phyloP scores from a whole-genome alignment of 2,888 invertebrate species.

The Trissonchulus sp. region DNA sequence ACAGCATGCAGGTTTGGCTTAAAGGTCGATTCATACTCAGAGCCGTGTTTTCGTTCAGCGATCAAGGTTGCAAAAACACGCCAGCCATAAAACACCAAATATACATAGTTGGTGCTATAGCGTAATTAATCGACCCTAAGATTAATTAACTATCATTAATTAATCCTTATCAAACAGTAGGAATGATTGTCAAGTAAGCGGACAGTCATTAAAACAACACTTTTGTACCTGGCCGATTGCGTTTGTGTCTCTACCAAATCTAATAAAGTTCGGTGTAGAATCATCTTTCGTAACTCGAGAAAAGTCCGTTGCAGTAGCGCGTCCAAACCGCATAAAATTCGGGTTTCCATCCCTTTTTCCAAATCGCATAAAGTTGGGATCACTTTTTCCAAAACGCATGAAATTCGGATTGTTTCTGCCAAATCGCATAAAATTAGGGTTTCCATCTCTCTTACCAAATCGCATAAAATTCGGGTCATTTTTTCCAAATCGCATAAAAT shows the following conservation, averaged over 20 bases:
- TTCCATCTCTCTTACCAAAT: constrained; percentile 43
- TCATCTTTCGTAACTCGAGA: neutral
- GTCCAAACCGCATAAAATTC: constrained; percentile 44
- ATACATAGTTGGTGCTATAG: too few relatives aligned
- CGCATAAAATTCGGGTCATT: constrained; percentile 44
- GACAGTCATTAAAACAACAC: neutral
- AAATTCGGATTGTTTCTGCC: neutral
- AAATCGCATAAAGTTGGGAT: constrained; percentile 31
- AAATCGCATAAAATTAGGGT: neutral
- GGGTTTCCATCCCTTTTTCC: constrained; percentile 34
- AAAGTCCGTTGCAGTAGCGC: constrained; percentile 43
- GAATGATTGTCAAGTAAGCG: neutral
- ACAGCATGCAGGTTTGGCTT: too few relatives aligned
- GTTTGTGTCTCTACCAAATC: constrained; percentile 11
- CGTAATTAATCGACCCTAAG: too few relatives aligned
- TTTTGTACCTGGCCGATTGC: neutral
- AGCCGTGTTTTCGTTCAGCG: too few relatives aligned
- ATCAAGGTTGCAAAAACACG: too few relatives aligned
- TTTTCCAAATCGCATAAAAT: constrained; percentile 24
- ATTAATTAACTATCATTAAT: too few relatives aligned
- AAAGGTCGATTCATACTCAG: too few relatives aligned
- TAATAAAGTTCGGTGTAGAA: constrained; percentile 21
- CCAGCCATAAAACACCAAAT: too few relatives aligned
- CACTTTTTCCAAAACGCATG: constrained; percentile 9
- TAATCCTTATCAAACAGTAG: neutral